Evolutionary conservation across 2,888 invertebrate genomes (phyloP), one percentile per base, ranked within the genome.

Genomic region (Hoplodrina blanda): DNA sequence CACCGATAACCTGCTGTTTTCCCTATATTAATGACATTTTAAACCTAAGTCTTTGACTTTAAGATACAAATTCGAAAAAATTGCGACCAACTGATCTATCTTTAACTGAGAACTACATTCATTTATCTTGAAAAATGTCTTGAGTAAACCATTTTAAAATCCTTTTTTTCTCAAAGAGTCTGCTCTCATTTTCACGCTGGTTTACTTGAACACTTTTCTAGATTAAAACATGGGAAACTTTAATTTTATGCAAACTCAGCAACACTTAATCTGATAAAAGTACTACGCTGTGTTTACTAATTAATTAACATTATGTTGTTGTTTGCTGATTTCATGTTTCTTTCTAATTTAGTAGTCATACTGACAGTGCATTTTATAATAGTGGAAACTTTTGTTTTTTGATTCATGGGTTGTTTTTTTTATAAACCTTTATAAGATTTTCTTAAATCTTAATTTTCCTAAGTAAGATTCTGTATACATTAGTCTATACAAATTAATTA

Each of bases 161-260:
- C 5, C 44, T 50, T 19, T 46, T 65, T 56, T 49, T 11, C 33
- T 0, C 8, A 25, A 15, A 19, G 20, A 52, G 10, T 20, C 20
- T 15, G 19, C 8, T 50, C 2, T 49, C 19, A 11, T 53, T 68
- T 76, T 13, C 33, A 33, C 10, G 13, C 49, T 17, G 49, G 37
- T 57, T 53, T 61, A 61, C 41, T 25, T 13, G 19, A 62, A 76
- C 61, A 73, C 69, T 73, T 76, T 62, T 44, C 76, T 53, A 53
- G 53, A 73, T 73, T 73, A 73, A 76, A 73, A 73, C 73, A 67
- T 73, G 30, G 15, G 67, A 11, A 67, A 67, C 41, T 76, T 72
- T 57, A 33, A 44, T 33, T 57, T 57, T 62, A 57, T 76, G 49
- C 41, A 69, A 62, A 53, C 61, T 60, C 46, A 60, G 17, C n/a